These are phyloP conservation scores for Crocidura indochinensis DNA, from an alignment of 2,797 vertebrate genomes.

Conservation along the genomic window DNA sequence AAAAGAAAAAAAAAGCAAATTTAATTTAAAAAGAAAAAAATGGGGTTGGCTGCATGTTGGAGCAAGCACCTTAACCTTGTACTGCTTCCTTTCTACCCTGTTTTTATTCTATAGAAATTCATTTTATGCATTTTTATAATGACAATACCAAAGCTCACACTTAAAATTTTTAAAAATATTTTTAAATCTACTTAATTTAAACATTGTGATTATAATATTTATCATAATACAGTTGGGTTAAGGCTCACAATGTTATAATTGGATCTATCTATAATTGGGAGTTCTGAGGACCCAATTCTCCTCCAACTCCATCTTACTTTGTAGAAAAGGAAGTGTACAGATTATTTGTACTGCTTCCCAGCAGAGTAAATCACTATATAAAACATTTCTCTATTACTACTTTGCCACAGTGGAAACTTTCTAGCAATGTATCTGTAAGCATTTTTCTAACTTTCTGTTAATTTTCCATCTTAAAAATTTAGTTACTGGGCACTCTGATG, in stretches of 20 bases:
- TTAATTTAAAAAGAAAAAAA: no score
- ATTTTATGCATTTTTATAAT: background rate
- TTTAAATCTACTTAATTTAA: no score
- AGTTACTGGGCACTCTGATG: background rate
- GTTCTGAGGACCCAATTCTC: background rate
- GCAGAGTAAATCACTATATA: slow-evolving; percentile 6
- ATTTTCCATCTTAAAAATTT: slow-evolving; percentile 46
- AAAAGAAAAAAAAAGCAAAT: no score
- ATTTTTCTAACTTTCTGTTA: slow-evolving; percentile 65
- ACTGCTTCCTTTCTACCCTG: no score
- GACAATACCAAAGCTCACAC: background rate
- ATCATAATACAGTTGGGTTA: no score
- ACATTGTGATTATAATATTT: no score
- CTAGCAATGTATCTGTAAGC: slow-evolving; percentile 55
- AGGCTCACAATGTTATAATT: background rate
- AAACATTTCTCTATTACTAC: slow-evolving; percentile 54
- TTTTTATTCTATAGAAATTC: slow-evolving; percentile 21
- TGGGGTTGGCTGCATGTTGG: no score
- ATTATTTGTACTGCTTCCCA: slow-evolving; percentile 27
- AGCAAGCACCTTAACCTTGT: no score
- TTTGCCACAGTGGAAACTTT: slow-evolving; percentile 48
- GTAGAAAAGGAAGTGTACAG: slow-evolving; percentile 16
- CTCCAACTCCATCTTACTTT: background rate
- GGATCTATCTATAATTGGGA: background rate
- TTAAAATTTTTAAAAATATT: background rate